phyloP scores from a whole-genome alignment of 2,113 vertebrate species.

The Nerophis ophidion region DNA sequence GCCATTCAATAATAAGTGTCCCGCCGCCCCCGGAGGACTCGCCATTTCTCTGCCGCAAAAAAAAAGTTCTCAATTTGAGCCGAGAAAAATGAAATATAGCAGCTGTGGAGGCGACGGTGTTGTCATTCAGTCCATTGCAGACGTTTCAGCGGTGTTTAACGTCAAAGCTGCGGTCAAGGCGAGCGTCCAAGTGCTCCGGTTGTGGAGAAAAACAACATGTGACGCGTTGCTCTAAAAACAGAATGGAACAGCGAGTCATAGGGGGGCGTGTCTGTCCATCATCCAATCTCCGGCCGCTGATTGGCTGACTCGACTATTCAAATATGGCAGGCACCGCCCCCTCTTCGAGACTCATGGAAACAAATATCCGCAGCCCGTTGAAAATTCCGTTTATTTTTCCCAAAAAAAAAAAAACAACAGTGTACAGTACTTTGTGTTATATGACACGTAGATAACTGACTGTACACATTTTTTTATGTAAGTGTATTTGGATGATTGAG shows the following conservation, averaged over 20 bases:
- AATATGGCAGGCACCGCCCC: slow-evolving; percentile 14
- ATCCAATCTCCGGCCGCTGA: slow-evolving; percentile 7
- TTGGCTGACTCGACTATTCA: slow-evolving; percentile 40
- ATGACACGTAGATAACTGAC: neutral
- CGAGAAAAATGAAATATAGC: neutral
- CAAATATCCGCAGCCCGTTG: slow-evolving; percentile 17
- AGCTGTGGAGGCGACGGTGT: neutral
- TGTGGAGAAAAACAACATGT: slow-evolving; percentile 95
- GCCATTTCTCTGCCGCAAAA: slow-evolving; percentile 64
- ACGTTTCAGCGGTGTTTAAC: slow-evolving; percentile 39
- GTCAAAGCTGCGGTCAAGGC: slow-evolving; percentile 58
- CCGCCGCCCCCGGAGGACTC: slow-evolving; percentile 69
- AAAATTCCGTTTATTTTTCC: slow-evolving; percentile 1
- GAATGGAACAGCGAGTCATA: slow-evolving; percentile 68
- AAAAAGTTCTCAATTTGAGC: slow-evolving; percentile 9
- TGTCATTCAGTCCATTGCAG: slow-evolving; percentile 37
- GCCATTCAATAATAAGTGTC: slow-evolving; percentile 59
- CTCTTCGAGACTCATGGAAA: slow-evolving; percentile 21
- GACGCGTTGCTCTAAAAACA: slow-evolving; percentile 75
- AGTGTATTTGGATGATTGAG: slow-evolving; percentile 11
- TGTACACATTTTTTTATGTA: neutral
- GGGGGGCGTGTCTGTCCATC: slow-evolving; percentile 61
- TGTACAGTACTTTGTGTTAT: neutral
- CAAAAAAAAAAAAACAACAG: no score
- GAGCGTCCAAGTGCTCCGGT: slow-evolving; percentile 50